Percentiles rank a stretch among this genome's conserved stretches.
phyloP scores from a whole-genome alignment of 2,113 vertebrate species.

The Muntiacus reevesi region DNA sequence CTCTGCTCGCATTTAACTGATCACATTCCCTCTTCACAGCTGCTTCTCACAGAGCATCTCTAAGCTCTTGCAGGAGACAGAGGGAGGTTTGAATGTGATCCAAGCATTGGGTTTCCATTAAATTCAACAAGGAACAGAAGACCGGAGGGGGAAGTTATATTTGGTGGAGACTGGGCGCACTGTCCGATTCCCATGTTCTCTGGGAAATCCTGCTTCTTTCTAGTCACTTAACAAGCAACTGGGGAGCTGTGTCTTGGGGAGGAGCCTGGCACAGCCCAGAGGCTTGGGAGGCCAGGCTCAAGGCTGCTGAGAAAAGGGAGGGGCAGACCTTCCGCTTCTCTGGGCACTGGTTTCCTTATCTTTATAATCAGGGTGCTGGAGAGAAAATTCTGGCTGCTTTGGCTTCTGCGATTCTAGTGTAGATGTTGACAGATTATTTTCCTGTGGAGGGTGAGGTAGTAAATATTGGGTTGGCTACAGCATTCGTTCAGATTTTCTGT shows the following conservation, averaged over 20 bases:
- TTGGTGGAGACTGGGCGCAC: neutral
- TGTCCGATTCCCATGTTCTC: neutral
- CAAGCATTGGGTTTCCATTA: constrained; percentile 28
- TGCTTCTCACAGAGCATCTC: constrained; percentile 18
- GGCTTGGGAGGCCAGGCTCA: too few species aligned
- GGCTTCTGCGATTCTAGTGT: neutral
- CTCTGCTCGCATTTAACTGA: neutral
- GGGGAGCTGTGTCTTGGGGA: neutral
- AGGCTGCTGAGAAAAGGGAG: neutral
- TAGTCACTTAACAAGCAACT: neutral
- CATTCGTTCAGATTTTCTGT: neutral
- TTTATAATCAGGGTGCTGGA: neutral
- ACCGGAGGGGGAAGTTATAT: neutral
- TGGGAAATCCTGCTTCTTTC: constrained; percentile 22
- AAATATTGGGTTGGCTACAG: neutral
- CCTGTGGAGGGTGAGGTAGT: neutral
- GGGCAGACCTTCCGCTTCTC: neutral
- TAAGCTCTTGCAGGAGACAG: neutral
- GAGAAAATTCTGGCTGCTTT: neutral
- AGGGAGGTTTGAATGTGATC: constrained; percentile 25
- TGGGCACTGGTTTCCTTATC: neutral
- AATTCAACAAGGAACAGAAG: constrained; percentile 1
- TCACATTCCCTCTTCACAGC: neutral
- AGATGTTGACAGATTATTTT: neutral
- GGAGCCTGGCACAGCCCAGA: neutral